phyloP scores from a whole-genome alignment of 2,113 vertebrate genomes.

The Hylia prasina region DNA sequence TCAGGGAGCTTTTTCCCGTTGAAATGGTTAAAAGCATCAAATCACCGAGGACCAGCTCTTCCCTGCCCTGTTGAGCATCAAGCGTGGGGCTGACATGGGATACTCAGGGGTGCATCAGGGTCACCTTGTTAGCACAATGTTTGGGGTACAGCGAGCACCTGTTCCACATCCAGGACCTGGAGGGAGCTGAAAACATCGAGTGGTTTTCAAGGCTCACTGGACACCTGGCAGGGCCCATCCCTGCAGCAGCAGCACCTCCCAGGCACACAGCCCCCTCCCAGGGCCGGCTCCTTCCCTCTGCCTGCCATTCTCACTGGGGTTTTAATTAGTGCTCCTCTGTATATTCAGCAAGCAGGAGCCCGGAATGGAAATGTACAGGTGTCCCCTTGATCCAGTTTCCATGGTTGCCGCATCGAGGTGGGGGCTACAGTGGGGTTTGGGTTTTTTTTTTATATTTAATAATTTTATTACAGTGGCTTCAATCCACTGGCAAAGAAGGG shows the following conservation, averaged over 20 bases:
- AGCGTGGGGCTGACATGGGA: rapidly evolving
- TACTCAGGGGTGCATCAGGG: not conserved
- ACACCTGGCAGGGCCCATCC: not conserved
- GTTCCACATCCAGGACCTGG: no score
- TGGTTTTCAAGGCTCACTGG: not conserved
- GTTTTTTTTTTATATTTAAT: conserved; percentile 2
- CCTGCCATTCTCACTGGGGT: not conserved
- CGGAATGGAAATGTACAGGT: conserved; percentile 68
- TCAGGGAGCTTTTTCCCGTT: not conserved
- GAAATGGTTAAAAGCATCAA: not conserved
- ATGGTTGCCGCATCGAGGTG: conserved; percentile 51
- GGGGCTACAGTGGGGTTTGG: conserved; percentile 40
- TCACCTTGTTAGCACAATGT: not conserved
- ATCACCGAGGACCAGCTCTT: not conserved
- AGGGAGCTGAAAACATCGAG: not conserved
- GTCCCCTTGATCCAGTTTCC: conserved; percentile 68
- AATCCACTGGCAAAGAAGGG: not conserved
- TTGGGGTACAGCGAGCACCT: rapidly evolving
- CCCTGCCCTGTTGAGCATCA: not conserved
- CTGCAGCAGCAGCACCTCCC: not conserved
- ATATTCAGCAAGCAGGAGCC: conserved; percentile 29
- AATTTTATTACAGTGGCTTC: conserved; percentile 30
- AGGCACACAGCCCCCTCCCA: not conserved
- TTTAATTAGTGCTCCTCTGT: conserved; percentile 57
- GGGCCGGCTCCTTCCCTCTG: not conserved